phyloP scores from a whole-genome alignment of 1,140 invertebrate species.

The Caligus rogercresseyi region DNA sequence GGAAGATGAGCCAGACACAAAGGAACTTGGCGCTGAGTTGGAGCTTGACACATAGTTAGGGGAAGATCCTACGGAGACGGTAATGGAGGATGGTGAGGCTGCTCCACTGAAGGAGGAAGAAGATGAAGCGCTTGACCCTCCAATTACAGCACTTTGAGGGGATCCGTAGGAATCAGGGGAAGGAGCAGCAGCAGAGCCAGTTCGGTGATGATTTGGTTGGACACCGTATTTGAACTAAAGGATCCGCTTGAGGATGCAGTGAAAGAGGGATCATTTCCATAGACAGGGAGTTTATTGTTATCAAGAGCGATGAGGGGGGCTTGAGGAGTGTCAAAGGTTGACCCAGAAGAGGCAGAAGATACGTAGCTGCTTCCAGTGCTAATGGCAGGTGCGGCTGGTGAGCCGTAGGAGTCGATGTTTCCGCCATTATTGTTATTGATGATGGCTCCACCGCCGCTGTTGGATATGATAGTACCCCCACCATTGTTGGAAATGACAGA shows the following conservation, averaged over 20 bases:
- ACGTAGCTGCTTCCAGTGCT: no score
- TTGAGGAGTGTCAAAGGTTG: not conserved
- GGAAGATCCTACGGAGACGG: no score
- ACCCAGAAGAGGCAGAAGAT: no score
- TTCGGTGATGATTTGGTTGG: not conserved
- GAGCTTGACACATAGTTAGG: no score
- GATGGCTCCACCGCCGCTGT: not conserved
- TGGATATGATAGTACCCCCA: not conserved
- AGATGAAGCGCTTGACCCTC: no score
- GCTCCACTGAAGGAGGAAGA: no score
- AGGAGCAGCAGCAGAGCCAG: not conserved
- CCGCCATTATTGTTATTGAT: constrained; percentile 1
- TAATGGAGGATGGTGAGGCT: no score
- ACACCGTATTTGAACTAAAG: not conserved
- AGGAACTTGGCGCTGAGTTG: no score
- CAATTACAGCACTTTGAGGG: not conserved
- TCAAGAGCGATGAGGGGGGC: not conserved
- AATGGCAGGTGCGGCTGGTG: not conserved
- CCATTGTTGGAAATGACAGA: not conserved
- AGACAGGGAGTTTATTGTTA: not conserved
- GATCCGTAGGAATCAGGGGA: constrained; percentile 9
- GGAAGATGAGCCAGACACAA: no score
- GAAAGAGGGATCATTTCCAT: not conserved
- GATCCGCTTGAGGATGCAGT: not conserved
- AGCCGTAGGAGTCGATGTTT: not conserved